Base-by-base conservation (phyloP, 2,888 invertebrate genomes). In the Lepidochrysops patricia region DNA sequence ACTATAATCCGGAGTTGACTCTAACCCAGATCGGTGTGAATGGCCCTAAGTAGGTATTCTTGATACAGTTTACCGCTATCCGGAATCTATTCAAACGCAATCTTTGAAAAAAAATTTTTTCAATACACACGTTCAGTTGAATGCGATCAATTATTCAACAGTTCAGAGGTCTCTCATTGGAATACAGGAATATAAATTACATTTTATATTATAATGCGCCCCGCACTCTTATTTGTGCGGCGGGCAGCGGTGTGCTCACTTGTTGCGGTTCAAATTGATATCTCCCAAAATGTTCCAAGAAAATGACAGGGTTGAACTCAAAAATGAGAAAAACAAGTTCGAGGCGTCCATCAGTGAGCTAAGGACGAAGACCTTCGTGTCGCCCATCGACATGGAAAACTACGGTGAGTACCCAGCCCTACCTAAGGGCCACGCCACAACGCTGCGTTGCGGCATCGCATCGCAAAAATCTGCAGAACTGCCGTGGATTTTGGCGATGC, bases 271-370 rank as follows among this genome's bases (percentile, higher is more conserved):
- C 19, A 23, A 23, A 23, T 43, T 43, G 15, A 37, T 13, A 2
- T 37, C 15, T 15, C 6, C 6, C 29, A 83, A 76, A 70, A 88
- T 88, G 88, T 75, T 76, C 56, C 82, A 82, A 58, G 79, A 80
- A 13, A 71, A 66, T 26, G 80, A 80, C n/a, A 68, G 72, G 26
- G 71, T 62, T 15, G 57, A 64, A 7, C 62, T 73, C 1, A 69
- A 67, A 60, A 63, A 70, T 48, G 82, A 82, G 63, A 86, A 80
- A 66, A 86, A 79, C 43, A 84, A 80, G 64, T 88, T 89, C 58
- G 85, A 86, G 64, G 75, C 80, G 1, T 83, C 88, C 0, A 85
- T 88, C 29, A 84, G 82, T 78, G 88, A 87, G 69, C 62, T 87
- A 63, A 85, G 85, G 66, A 83, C 81, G 69, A 88, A 82, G 54